Percentiles rank a stretch among this genome's conserved stretches.
phyloP scores from a whole-genome alignment of 1,140 invertebrate species.

The Diorhabda elongata region DNA sequence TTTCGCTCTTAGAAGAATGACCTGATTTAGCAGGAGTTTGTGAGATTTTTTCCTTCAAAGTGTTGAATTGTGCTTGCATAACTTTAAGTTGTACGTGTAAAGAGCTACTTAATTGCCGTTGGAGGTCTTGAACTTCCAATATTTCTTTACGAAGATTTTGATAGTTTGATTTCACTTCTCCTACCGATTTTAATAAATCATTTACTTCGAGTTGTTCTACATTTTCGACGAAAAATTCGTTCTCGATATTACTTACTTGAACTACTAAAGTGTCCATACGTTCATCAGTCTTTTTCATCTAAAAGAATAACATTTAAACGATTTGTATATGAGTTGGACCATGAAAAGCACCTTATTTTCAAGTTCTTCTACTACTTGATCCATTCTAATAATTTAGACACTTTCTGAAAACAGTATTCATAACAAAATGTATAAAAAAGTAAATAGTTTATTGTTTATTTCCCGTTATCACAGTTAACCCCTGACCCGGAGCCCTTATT shows the following conservation, averaged over 20 bases:
- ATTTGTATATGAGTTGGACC: neutral
- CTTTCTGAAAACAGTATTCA: neutral
- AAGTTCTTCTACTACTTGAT: slow-evolving; percentile 38
- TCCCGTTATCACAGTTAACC: neutral
- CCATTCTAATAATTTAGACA: slow-evolving; percentile 25
- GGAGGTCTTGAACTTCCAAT: slow-evolving; percentile 43
- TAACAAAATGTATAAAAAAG: neutral
- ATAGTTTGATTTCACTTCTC: slow-evolving; percentile 45
- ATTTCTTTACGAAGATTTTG: slow-evolving; percentile 45
- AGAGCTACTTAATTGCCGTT: slow-evolving; percentile 43
- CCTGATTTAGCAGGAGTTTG: neutral
- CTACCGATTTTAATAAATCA: slow-evolving; percentile 41
- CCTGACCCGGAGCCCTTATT: too few relatives aligned
- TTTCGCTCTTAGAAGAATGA: neutral
- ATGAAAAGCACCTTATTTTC: slow-evolving; percentile 35
- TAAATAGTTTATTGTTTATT: neutral
- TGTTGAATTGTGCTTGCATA: slow-evolving; percentile 44
- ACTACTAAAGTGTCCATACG: slow-evolving; percentile 39
- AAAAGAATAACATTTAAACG: slow-evolving; percentile 17
- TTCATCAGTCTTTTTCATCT: slow-evolving; percentile 45
- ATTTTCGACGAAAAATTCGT: slow-evolving; percentile 40
- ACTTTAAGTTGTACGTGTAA: slow-evolving; percentile 41
- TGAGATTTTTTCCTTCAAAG: slow-evolving; percentile 39
- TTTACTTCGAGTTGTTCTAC: slow-evolving; percentile 40
- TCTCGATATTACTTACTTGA: slow-evolving; percentile 45